These are phyloP conservation scores for Daphoenositta chrysoptera DNA, from an alignment of 2,113 vertebrate species.

Conservation along the genomic window DNA sequence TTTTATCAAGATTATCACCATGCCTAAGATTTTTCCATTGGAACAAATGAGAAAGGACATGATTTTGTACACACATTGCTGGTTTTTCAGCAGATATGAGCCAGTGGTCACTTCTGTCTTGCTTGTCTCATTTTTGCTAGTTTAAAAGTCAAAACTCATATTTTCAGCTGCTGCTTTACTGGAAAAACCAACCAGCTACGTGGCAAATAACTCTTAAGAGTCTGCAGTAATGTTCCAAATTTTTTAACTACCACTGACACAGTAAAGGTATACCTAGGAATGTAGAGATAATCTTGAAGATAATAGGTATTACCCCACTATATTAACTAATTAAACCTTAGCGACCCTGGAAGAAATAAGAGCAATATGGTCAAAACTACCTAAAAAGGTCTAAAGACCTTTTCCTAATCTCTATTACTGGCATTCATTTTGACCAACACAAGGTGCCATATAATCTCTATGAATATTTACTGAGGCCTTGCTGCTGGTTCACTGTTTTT, in stretches of 20 bases:
- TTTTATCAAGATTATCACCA: neutral
- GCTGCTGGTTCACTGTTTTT: neutral
- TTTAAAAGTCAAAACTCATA: neutral
- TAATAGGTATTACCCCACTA: neutral
- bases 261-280: neutral
- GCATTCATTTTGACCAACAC: neutral
- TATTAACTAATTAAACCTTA: neutral
- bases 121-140: neutral
- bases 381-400: neutral
- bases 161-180: neutral
- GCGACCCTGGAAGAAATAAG: neutral
- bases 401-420: neutral
- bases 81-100: neutral
- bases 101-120: neutral
- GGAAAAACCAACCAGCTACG: fast-evolving
- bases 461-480: neutral
- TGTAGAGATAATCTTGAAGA: neutral
- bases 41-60: neutral
- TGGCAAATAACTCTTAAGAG: neutral
- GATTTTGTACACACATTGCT: neutral
- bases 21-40: neutral
- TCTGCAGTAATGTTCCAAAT: neutral
- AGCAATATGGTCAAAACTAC: neutral
- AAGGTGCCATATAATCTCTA: neutral
- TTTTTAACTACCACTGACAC: neutral